These are phyloP conservation scores for Phyto melanocephala DNA, from an alignment of 2,888 invertebrate genomes.

Conservation along the genomic window DNA sequence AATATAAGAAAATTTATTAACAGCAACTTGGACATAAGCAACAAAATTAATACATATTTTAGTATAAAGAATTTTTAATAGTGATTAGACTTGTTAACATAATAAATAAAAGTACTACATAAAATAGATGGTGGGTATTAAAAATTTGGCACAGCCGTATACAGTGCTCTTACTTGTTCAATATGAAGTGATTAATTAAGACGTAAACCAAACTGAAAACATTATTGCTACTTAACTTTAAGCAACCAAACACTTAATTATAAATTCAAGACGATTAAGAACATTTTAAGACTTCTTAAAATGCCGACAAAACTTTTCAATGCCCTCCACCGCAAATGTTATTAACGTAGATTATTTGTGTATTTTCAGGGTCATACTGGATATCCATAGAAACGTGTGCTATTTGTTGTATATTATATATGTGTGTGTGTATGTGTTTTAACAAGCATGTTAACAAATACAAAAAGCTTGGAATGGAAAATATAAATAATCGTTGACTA, in stretches of 20 bases:
- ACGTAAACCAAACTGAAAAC: not conserved
- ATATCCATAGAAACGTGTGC: not conserved
- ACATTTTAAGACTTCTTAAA: constrained; percentile 4
- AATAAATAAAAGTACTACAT: too few species aligned
- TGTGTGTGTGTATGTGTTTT: not conserved
- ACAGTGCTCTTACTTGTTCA: too few species aligned
- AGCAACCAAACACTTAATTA: constrained; percentile 38
- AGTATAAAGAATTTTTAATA: too few species aligned
- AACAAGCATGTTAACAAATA: not conserved
- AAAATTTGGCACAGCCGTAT: too few species aligned
- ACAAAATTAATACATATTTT: too few species aligned
- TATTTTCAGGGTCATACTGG: constrained; percentile 3
- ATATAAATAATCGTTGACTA: constrained; percentile 4
- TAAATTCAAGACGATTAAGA: constrained; percentile 34
- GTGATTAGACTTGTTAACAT: too few species aligned
- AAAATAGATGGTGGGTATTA: too few species aligned
- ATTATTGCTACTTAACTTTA: constrained; percentile 17
- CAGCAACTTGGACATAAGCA: too few species aligned
- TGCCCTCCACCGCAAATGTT: not conserved
- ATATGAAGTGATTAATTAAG: constrained; percentile 7
- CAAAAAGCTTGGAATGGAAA: not conserved
- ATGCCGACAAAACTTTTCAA: constrained; percentile 1
- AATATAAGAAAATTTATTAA: too few species aligned
- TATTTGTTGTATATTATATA: not conserved
- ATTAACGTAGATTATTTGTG: not conserved